phyloP scores from a whole-genome alignment of 2,113 vertebrate species.

The Myocastor coypus region DNA sequence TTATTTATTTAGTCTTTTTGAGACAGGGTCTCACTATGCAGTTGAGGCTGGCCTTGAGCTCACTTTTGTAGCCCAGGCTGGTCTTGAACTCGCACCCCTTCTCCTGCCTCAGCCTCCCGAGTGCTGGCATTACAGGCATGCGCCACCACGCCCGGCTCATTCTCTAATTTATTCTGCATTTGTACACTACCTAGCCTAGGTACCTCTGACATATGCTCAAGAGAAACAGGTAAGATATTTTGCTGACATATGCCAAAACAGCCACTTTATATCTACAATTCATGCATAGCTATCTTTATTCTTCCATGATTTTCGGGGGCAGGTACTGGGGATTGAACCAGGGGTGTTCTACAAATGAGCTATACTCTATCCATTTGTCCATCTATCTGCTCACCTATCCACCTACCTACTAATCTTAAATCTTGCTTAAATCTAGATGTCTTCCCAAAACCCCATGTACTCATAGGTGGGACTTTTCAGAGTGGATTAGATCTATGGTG shows the following conservation, averaged over 20 bases:
- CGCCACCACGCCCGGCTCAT: too few relatives aligned
- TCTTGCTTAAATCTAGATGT: not conserved
- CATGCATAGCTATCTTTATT: not conserved
- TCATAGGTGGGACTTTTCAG: not conserved
- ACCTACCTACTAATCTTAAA: not conserved
- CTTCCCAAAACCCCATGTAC: not conserved
- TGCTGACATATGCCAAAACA: not conserved
- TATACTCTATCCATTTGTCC: not conserved
- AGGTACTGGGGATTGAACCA: not conserved
- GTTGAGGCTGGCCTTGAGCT: too few relatives aligned
- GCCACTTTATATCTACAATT: not conserved
- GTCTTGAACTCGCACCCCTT: too few relatives aligned
- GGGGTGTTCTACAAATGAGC: not conserved
- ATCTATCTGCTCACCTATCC: too few relatives aligned
- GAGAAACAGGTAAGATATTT: not conserved
- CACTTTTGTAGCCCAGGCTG: too few relatives aligned
- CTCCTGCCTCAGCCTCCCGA: too few relatives aligned
- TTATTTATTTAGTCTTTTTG: too few relatives aligned
- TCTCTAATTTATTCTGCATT: not conserved
- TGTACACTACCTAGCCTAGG: not conserved
- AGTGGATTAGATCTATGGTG: not conserved
- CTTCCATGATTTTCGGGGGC: not conserved
- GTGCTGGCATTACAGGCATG: too few relatives aligned
- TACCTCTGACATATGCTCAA: not conserved
- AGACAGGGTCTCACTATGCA: too few relatives aligned